These are phyloP conservation scores for Dynastes hyllus DNA, from an alignment of 2,888 invertebrate species.

Conservation along the genomic window DNA sequence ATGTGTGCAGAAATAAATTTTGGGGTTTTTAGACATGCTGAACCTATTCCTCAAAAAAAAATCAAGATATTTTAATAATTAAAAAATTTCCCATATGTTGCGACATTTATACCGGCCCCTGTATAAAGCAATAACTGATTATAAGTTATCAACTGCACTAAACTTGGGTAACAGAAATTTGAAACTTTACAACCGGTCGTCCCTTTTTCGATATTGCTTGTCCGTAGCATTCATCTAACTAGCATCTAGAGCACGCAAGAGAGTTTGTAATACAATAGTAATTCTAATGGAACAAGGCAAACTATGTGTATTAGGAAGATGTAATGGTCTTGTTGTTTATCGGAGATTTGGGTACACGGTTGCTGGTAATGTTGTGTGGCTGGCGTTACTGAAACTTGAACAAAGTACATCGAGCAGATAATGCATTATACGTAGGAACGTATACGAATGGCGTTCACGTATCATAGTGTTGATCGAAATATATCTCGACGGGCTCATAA, in stretches of 20 bases:
- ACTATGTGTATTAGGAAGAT: slow-evolving; percentile 13
- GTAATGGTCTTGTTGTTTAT: slow-evolving; percentile 26
- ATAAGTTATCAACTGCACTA: too few relatives aligned
- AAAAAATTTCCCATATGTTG: too few relatives aligned
- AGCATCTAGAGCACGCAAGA: neutral
- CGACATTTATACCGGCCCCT: too few relatives aligned
- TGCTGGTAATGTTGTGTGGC: neutral
- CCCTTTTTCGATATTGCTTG: too few relatives aligned
- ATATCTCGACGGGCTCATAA: slow-evolving; percentile 34
- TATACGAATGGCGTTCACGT: slow-evolving; percentile 11
- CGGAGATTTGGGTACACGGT: slow-evolving; percentile 22
- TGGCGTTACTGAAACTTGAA: slow-evolving; percentile 14
- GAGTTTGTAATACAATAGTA: slow-evolving; percentile 19
- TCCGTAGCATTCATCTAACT: neutral
- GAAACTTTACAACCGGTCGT: too few relatives aligned
- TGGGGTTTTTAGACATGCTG: too few relatives aligned
- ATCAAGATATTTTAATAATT: too few relatives aligned
- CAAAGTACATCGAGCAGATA: slow-evolving; percentile 25
- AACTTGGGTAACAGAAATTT: too few relatives aligned
- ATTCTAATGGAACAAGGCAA: slow-evolving; percentile 22
- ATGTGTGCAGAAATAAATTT: too few relatives aligned
- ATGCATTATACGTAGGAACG: slow-evolving; percentile 6
- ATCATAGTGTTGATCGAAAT: slow-evolving; percentile 42
- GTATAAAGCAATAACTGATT: too few relatives aligned
- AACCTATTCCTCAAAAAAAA: too few relatives aligned